A percentile compares a stretch with the other conserved stretches of the same genome.
phyloP scores from a whole-genome alignment of 2,888 invertebrate species.

The Germaria angustata region DNA sequence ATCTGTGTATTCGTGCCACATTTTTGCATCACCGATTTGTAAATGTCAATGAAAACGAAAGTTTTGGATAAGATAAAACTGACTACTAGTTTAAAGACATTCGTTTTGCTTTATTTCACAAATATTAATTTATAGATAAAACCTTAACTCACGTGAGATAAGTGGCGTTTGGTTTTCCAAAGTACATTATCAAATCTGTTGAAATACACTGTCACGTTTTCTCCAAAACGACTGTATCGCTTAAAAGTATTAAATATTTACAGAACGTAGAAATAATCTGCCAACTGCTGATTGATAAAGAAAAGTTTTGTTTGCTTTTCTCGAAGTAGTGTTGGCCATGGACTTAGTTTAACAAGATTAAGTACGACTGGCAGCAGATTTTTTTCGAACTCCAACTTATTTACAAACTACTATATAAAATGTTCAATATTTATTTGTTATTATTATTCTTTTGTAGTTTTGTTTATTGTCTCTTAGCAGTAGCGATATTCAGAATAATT shows the following conservation, averaged over 20 bases:
- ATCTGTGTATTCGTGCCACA: too few species aligned
- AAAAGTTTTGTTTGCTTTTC: slow-evolving; percentile 1
- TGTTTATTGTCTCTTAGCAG: background rate
- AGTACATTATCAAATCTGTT: slow-evolving; percentile 58
- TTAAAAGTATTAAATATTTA: slow-evolving; percentile 38
- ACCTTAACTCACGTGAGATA: slow-evolving; percentile 65
- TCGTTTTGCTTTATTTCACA: slow-evolving; percentile 23
- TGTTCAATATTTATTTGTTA: slow-evolving; percentile 1
- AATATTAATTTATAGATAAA: slow-evolving; percentile 60
- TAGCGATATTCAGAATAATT: slow-evolving; percentile 9
- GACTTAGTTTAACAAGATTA: background rate
- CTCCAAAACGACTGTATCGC: slow-evolving; percentile 4
- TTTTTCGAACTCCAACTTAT: background rate
- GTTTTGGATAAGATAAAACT: slow-evolving; percentile 60
- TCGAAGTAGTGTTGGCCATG: background rate
- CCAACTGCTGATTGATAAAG: slow-evolving; percentile 27
- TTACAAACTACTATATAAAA: slow-evolving; percentile 27
- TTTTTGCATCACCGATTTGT: slow-evolving; percentile 47
- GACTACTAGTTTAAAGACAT: slow-evolving; percentile 25
- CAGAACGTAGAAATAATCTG: slow-evolving; percentile 42
- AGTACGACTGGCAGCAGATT: background rate
- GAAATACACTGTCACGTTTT: slow-evolving; percentile 56
- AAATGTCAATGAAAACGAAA: slow-evolving; percentile 57
- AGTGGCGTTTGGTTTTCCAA: slow-evolving; percentile 27
- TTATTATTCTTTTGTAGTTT: background rate